phyloP scores from a whole-genome alignment of 2,113 vertebrate species.

The Antennarius striatus region DNA sequence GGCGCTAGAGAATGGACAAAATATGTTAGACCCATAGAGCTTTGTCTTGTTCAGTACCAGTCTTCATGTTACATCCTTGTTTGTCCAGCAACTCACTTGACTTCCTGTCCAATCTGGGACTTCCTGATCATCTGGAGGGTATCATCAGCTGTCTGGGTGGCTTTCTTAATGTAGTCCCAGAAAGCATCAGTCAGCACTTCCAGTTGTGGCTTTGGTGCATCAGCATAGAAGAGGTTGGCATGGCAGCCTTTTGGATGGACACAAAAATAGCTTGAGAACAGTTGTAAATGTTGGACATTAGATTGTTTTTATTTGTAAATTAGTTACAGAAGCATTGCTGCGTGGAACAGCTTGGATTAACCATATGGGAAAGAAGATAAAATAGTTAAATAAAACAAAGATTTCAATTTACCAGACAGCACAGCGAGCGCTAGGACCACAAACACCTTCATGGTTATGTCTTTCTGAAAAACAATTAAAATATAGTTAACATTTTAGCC shows the following conservation, averaged over 20 bases:
- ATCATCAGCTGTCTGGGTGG: slow-evolving; percentile 79
- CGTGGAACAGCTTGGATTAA: not conserved
- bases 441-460: slow-evolving; percentile 69
- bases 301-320: not conserved
- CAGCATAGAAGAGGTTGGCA: slow-evolving; percentile 78
- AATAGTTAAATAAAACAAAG: not conserved
- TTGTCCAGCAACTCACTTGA: slow-evolving; percentile 72
- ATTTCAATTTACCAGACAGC: slow-evolving; percentile 69
- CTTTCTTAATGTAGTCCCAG: slow-evolving; percentile 80
- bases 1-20: slow-evolving; percentile 28
- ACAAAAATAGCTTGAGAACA: not conserved
- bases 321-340: not conserved
- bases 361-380: not conserved
- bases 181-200: slow-evolving; percentile 80
- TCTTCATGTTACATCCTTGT: no score
- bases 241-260: slow-evolving; percentile 70
- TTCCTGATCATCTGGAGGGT: slow-evolving; percentile 79
- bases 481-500: slow-evolving; percentile 1
- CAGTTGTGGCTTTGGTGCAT: slow-evolving; percentile 78
- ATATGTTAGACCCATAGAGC: not conserved
- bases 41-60: not conserved
- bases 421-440: slow-evolving; percentile 60
- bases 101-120: slow-evolving; percentile 75
- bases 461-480: slow-evolving; percentile 36
- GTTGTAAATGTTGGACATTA: not conserved